Conservation (phyloP, 2,797 vertebrate species). For the Natrix natrix region DNA sequence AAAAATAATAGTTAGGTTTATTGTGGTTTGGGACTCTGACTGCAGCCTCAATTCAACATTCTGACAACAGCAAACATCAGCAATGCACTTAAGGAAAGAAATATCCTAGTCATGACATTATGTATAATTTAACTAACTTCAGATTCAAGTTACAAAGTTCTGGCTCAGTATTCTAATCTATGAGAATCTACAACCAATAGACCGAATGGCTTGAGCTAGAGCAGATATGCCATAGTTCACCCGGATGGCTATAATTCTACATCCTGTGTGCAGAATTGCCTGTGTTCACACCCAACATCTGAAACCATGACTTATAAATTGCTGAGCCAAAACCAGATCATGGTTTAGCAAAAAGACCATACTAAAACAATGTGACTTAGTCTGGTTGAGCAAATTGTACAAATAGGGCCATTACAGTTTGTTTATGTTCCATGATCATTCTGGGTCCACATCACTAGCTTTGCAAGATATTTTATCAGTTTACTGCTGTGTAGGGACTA, state of each 20-base stretch:
- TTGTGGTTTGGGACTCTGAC: not conserved
- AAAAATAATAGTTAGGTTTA: not conserved
- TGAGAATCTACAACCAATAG: not conserved
- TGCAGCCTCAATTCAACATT: not conserved
- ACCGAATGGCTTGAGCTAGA: too few relatives aligned
- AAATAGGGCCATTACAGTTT: not conserved
- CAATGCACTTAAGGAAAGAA: not conserved
- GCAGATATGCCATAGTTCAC: not conserved
- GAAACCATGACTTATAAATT: not conserved
- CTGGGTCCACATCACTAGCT: not conserved
- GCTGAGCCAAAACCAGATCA: not conserved
- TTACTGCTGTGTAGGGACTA: not conserved
- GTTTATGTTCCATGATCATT: not conserved
- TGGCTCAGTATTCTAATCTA: not conserved
- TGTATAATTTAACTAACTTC: not conserved
- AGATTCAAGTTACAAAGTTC: not conserved
- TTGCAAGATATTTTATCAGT: not conserved
- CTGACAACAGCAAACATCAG: not conserved
- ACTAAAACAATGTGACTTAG: not conserved
- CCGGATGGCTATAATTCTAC: not conserved
- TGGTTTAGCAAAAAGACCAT: not conserved
- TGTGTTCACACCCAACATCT: not conserved
- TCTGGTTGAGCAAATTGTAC: not conserved
- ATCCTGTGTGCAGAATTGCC: not conserved
- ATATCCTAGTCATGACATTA: not conserved